Base-by-base conservation (phyloP, 2,888 invertebrate species). In the Trachelus stipa region DNA sequence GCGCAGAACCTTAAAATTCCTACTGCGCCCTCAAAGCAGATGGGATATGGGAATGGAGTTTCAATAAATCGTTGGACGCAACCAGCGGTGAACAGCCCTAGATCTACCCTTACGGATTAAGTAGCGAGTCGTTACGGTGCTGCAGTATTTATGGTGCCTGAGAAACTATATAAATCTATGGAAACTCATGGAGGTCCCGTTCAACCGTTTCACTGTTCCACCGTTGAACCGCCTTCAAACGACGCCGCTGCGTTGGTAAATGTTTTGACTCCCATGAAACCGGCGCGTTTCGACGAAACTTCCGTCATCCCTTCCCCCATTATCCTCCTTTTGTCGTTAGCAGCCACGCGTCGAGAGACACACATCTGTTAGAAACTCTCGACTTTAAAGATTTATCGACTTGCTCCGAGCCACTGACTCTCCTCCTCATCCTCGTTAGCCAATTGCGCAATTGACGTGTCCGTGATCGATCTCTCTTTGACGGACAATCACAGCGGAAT, bases 91-190 rank as follows among this genome's bases (percentile, higher is more conserved):
- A 80, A 79, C 79, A 82, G 81, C 77, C 81, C 79, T 81, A 81
- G 12, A 33, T 80, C 83, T 84, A 85, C 80, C 82, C 81, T 81
- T 78, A 81, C 82, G 85, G 87, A 86, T 87, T 87, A 85, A 87
- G 86, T 86, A 86, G 84, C 87, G 85, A 87, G 84, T 81, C 80
- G 78, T 37, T 73, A 40, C 40, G 76, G 35, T 68, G 35, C 35
- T 35, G 35, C 71, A 81, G 83, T 88, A 88, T 88, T 88, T 87
- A 88, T 85, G 84, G 84, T 79, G 80, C 80, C 82, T 83, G 73
- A 81, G 82, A 85, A 81, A 76, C 80, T 78, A 81, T 79, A 75
- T 79, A 78, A 86, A 87, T 87, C 77, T 85, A 87, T 83, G 84
- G 78, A 78, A 83, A 83, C 81, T 79, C 78, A 73, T 77, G 79